These are phyloP conservation scores for Hemicordylus capensis DNA, from an alignment of 2,113 vertebrate species.

Conservation along the genomic window DNA sequence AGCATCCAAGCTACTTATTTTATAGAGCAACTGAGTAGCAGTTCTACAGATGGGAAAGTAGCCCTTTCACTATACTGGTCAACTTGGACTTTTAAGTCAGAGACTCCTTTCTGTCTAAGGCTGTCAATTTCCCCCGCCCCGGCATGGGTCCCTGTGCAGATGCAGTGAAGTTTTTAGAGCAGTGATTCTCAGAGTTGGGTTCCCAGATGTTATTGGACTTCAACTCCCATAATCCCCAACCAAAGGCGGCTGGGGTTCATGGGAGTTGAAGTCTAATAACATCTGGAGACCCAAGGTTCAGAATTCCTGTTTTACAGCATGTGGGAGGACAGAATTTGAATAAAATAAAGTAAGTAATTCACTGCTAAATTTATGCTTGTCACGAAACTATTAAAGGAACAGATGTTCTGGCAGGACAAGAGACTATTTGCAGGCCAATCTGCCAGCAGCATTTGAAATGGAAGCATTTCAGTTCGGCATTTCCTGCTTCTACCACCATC, in stretches of 20 bases:
- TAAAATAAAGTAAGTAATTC: not conserved
- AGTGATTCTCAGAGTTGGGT: too few species aligned
- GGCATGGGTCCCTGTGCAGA: not conserved
- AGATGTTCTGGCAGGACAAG: not conserved
- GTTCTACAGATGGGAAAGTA: too few species aligned
- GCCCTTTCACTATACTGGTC: too few species aligned
- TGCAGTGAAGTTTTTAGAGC: not conserved
- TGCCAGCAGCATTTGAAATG: not conserved
- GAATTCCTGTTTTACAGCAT: too few species aligned
- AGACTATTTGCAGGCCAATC: not conserved
- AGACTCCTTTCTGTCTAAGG: constrained; percentile 8
- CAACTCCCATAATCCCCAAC: too few species aligned
- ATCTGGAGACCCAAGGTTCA: too few species aligned
- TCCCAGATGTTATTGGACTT: too few species aligned
- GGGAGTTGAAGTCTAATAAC: too few species aligned
- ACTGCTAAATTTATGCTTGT: not conserved
- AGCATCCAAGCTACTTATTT: not conserved
- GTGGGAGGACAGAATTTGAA: not conserved
- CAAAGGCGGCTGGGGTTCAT: too few species aligned
- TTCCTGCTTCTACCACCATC: not conserved
- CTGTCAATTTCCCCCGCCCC: not conserved
- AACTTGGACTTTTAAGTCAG: not conserved
- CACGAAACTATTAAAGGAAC: not conserved
- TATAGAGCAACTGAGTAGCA: too few species aligned
- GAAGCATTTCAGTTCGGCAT: not conserved